phyloP scores from a whole-genome alignment of 2,888 invertebrate genomes.

The Volucella bombylans region DNA sequence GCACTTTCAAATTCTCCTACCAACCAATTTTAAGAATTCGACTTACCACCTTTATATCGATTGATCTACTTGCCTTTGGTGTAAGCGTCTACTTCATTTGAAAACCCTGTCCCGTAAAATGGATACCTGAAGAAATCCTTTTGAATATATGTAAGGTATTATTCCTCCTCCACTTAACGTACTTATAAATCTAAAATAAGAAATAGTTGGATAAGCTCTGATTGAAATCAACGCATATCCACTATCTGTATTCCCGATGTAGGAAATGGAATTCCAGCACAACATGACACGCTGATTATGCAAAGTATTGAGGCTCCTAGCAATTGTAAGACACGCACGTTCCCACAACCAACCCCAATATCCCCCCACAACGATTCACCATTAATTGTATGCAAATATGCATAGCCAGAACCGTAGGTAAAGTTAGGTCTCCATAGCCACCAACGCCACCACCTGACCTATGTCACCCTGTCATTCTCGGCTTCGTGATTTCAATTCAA shows the following conservation, averaged over 20 bases:
- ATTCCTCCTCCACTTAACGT: background rate
- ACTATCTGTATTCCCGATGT: background rate
- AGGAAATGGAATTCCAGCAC: slow-evolving; percentile 27
- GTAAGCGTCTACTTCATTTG: no score
- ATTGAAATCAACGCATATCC: background rate
- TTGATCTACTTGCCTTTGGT: no score
- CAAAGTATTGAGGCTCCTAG: slow-evolving; percentile 47
- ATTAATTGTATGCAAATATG: slow-evolving; percentile 72
- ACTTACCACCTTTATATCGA: no score
- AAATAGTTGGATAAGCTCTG: no score
- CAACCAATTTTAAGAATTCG: no score
- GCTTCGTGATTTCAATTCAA: slow-evolving; percentile 58
- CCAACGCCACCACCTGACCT: slow-evolving; percentile 73
- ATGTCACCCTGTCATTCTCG: slow-evolving; percentile 49
- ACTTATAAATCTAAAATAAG: no score
- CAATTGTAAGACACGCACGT: slow-evolving; percentile 50
- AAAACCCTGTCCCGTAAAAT: no score
- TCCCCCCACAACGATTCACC: slow-evolving; percentile 28
- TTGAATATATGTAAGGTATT: no score
- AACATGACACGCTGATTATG: slow-evolving; percentile 60
- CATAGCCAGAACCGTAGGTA: slow-evolving; percentile 24
- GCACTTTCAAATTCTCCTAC: no score
- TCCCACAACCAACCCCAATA: slow-evolving; percentile 1
- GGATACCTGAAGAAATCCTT: no score
- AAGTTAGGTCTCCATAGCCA: slow-evolving; percentile 46